Evolutionary conservation across 1,140 invertebrate genomes (phyloP), one percentile per base, ranked within the genome.

Genomic region (Nilaparvata lugens): DNA sequence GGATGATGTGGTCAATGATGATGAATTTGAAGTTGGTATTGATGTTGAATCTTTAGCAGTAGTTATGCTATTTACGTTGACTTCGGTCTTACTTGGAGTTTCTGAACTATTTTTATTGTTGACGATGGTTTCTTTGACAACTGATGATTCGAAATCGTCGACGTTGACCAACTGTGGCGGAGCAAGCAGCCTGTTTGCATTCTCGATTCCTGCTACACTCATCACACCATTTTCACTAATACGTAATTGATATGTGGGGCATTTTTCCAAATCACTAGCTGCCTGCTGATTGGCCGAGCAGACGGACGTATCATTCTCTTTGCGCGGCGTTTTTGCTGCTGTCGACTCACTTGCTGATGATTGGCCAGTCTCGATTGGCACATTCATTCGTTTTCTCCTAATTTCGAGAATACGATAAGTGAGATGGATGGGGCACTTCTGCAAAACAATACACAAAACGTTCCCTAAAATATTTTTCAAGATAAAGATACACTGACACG

Each of bases 221-320:
- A 85, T 85, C 19, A 84, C 80, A 24, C 83, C 84, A 59, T 80
- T 83, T 70, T 86, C 83, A 59, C 83, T 85, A 57, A 86, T 86
- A 67, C 83, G 78, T 14, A 86, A 69, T 62, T 85, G 83, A 35
- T 85, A 35, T 6, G 31, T 35, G 7, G 31, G 31, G 1, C 3
- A 83, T 70, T 86, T 83, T 66, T 83, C 84, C 78, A 81, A 83
- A 43, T 78, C 76, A 9, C 66, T 67, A 6, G 38, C 31, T 35
- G 31, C n/a, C 21, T 56, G 66, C 21, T 56, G 66, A 58, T 62
- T 70, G 70, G 25, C 58, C 52, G 31, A 52, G 62, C 68, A 62
- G 3, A 40, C 51, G 23, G 31, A 48, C 21, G 25, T 23, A 35
- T 38, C 14, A 40, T 28, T 19, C 35, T 21, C 51, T 42, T 48